A percentile compares a stretch with the other conserved stretches of the same genome.
Conservation (phyloP, 2,797 vertebrate genomes). For the Alcedo atthis region DNA sequence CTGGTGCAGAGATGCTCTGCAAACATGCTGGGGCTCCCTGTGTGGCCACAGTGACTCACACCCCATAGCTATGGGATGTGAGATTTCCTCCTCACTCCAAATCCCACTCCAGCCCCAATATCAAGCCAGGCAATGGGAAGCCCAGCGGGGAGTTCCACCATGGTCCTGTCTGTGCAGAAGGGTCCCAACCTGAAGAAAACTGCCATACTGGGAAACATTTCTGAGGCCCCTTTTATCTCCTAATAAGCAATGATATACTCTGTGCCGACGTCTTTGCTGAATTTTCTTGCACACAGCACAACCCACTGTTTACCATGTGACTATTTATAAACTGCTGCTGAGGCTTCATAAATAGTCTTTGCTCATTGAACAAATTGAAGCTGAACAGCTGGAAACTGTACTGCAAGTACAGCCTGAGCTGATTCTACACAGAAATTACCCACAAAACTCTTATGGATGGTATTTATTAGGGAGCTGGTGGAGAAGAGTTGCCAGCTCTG, state of each 20-base stretch:
- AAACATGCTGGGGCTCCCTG: fast-evolving
- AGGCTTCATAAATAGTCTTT: conserved; percentile 55
- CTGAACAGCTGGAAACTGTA: conserved; percentile 75
- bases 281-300: conserved; percentile 10
- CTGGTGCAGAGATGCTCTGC: not conserved
- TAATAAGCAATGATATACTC: conserved; percentile 12
- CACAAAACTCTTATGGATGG: conserved; percentile 57
- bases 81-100: not conserved
- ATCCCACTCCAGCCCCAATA: fast-evolving
- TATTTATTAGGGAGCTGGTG: conserved; percentile 45
- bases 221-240: not conserved
- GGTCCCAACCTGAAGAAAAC: not conserved
- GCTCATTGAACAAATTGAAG: conserved; percentile 51
- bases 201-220: not conserved
- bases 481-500: conserved; percentile 9
- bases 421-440: conserved; percentile 60
- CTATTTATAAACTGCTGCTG: conserved; percentile 44
- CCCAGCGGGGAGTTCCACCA: fast-evolving
- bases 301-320: conserved; percentile 43
- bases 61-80: not conserved
- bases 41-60: not conserved
- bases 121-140: not conserved
- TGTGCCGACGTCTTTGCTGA: not conserved
- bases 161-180: not conserved
- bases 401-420: conserved; percentile 28